phyloP scores from a whole-genome alignment of 2,797 vertebrate species.

The Urophycis tenuis region DNA sequence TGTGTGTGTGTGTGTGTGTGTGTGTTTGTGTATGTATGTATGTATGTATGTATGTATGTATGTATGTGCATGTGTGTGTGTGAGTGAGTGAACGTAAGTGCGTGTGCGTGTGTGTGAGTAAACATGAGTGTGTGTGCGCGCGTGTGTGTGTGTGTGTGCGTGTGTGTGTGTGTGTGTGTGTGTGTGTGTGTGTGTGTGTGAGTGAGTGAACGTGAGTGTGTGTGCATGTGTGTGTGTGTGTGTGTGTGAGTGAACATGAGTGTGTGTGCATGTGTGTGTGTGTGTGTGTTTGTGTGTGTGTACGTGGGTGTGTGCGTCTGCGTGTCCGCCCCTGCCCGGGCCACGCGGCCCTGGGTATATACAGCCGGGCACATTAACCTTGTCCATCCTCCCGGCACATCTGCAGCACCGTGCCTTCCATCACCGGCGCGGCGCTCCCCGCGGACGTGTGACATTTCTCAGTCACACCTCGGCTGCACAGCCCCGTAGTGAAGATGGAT shows the following conservation, averaged over 20 bases:
- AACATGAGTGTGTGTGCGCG: too few species aligned
- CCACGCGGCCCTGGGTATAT: conserved; percentile 12
- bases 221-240: too few species aligned
- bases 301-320: neutral
- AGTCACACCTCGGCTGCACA: conserved; percentile 44
- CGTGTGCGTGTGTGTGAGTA: too few species aligned
- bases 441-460: conserved; percentile 47
- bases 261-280: neutral
- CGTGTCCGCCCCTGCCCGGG: neutral
- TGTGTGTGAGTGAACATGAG: neutral
- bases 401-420: conserved; percentile 47
- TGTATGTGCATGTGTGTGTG: too few species aligned
- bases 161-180: too few species aligned
- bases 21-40: too few species aligned
- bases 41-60: too few species aligned
- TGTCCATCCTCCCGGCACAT: conserved; percentile 44
- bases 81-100: too few species aligned
- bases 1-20: too few species aligned
- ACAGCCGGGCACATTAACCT: conserved; percentile 54
- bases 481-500: conserved; percentile 42
- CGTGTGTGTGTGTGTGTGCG: too few species aligned
- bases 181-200: too few species aligned
- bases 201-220: too few species aligned
- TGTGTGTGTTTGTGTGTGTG: neutral
- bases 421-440: conserved; percentile 40